Evolutionary conservation across 2,797 vertebrate species (phyloP), one percentile per base, ranked within the genome.

Genomic region (Cygnus olor): DNA sequence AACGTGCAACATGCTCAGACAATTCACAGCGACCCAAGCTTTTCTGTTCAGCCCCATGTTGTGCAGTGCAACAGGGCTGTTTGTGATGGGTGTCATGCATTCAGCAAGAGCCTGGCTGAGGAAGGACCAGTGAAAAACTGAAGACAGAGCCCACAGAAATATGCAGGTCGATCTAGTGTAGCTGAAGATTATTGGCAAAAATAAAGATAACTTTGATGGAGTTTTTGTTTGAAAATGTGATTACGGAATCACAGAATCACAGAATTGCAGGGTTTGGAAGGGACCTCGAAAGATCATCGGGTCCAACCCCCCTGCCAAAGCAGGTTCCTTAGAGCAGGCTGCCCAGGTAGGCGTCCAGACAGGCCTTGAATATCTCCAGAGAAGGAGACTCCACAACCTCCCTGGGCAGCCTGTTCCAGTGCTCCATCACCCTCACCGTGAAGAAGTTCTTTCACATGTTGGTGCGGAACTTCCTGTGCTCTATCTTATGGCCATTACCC

Each of bases 31-130:
- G 56, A n/a, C 8, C 9, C 47, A 44, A 42, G 38, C 18, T 79
- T 84, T 85, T 45, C 28, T 22, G 72, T 34, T 38, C 57, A 71
- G 73, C 22, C 60, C 61, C 8, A 6, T 8, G 1, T 27, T 34
- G 9, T 21, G 44, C 70, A 65, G 16, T 10, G 42, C 54, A 88
- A 21, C 19, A 58, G 32, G 32, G 11, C 25, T 58, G 4, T 9
- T 30, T 1, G 0, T 25, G 47, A 44, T 11, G 20, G 34, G 18
- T 13, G 21, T n/a, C 70, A 2, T 1, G 4, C 40, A 72, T 6
- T 32, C 51, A 24, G 1, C 1, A 3, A 63, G 15, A 90, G 32
- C 51, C 32, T 12, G 61, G 21, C 11, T 71, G 25, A 42, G 38
- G 32, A 73, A 66, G 20, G 17, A 80, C 4, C 13, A 69, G 1